phyloP scores from a whole-genome alignment of 2,888 invertebrate species.

The Nemurella pictetii region DNA sequence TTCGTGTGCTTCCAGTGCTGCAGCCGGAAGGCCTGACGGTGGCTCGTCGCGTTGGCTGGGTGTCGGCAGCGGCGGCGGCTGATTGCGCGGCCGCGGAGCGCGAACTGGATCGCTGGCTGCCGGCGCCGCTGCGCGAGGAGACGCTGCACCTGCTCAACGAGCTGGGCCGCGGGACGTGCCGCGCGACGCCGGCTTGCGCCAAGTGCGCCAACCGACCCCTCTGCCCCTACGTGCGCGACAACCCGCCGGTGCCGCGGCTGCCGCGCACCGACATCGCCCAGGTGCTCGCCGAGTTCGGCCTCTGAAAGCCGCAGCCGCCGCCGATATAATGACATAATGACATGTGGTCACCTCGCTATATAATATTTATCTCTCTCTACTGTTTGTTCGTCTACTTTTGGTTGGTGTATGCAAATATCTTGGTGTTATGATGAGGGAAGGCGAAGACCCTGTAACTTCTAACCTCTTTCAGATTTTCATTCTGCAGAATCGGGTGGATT shows the following conservation, averaged over 20 bases:
- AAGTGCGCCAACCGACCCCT: constrained; percentile 80
- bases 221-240: constrained; percentile 63
- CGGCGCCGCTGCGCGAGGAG: constrained; percentile 82
- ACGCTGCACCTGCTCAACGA: constrained; percentile 79
- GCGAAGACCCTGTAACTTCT: too few relatives aligned
- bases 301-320: not conserved
- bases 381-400: too few relatives aligned
- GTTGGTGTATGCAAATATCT: too few relatives aligned
- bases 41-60: constrained; percentile 87
- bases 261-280: not conserved
- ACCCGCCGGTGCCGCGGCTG: not conserved
- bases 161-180: constrained; percentile 94
- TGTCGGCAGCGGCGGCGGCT: constrained; percentile 60
- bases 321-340: too few relatives aligned
- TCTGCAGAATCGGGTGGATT: too few relatives aligned
- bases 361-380: too few relatives aligned
- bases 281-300: not conserved
- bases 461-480: too few relatives aligned
- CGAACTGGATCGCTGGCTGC: constrained; percentile 73
- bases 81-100: constrained; percentile 91
- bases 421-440: not conserved
- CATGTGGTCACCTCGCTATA: too few relatives aligned
- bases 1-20: constrained; percentile 66
- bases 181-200: constrained; percentile 80
- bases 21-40: constrained; percentile 98